These are phyloP conservation scores for Ondatra zibethicus DNA, from an alignment of 2,113 vertebrate genomes.

Conservation along the genomic window DNA sequence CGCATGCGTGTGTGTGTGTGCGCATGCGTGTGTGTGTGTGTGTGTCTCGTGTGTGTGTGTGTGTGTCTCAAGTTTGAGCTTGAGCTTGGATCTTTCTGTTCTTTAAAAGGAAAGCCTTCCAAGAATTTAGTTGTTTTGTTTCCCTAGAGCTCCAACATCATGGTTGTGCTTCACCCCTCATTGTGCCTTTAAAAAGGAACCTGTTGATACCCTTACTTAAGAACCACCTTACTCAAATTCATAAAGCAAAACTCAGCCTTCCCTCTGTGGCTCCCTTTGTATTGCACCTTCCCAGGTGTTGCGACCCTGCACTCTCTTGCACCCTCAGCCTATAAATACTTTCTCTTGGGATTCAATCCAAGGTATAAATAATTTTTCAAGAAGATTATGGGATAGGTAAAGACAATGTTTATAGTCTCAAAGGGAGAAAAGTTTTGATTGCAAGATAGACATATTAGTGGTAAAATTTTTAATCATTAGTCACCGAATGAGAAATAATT, in stretches of 20 bases:
- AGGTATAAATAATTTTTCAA: neutral
- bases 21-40: neutral
- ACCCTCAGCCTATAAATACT: neutral
- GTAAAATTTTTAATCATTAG: conserved; percentile 28
- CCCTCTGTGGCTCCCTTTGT: neutral
- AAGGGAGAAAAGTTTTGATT: conserved; percentile 10
- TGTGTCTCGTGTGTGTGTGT: neutral
- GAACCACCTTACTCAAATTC: neutral
- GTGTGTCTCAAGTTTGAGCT: neutral
- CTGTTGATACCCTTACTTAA: neutral
- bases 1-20: neutral
- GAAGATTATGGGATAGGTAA: neutral
- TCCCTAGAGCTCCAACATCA: neutral
- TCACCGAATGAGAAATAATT: neutral
- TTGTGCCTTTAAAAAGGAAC: neutral
- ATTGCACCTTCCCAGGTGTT: neutral
- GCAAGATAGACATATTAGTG: neutral
- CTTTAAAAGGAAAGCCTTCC: neutral
- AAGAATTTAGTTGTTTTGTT: conserved; percentile 26
- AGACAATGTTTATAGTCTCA: neutral
- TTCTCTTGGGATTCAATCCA: neutral
- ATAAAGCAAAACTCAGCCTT: neutral
- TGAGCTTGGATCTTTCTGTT: neutral
- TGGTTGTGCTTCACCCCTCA: neutral
- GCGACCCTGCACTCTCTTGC: neutral